Evolutionary conservation across 30 jellyfish, hydroid and myxozoan genomes (phyloP).

Genomic region (Catostylus mosaicus): DNA sequence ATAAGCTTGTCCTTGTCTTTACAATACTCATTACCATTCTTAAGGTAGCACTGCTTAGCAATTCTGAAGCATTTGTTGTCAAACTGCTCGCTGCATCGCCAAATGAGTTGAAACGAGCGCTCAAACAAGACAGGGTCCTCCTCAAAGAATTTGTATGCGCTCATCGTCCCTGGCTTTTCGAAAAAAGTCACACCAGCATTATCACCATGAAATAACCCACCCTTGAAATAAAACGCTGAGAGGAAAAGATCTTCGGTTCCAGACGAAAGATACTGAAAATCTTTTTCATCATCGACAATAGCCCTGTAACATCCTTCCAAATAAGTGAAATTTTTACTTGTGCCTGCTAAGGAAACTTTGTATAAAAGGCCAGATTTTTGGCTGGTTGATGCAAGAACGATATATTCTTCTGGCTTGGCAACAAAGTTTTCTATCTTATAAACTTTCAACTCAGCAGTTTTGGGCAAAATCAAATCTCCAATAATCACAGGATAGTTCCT

Average conservation of each 20-base stretch:
- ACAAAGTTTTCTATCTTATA: slow-evolving; percentile 33
- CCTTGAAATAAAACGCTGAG: slow-evolving; percentile 65
- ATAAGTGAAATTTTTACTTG: slow-evolving; percentile 35
- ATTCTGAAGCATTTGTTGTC: slow-evolving; percentile 30
- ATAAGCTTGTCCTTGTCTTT: slow-evolving; percentile 15
- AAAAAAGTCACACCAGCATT: slow-evolving; percentile 64
- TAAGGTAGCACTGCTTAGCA: slow-evolving; percentile 10
- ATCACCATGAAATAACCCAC: slow-evolving; percentile 68
- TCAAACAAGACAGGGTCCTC: slow-evolving; percentile 67
- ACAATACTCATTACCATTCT: slow-evolving; percentile 20
- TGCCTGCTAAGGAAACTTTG: slow-evolving; percentile 58
- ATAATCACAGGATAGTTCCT: slow-evolving; percentile 66
- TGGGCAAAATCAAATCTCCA: slow-evolving; percentile 67
- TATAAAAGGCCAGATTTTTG: slow-evolving; percentile 60
- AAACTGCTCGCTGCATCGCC: slow-evolving; percentile 74
- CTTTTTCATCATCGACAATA: neutral
- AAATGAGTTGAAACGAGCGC: slow-evolving; percentile 34
- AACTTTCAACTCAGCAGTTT: slow-evolving; percentile 41
- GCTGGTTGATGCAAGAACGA: slow-evolving; percentile 48
- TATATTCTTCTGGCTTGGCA: slow-evolving; percentile 31
- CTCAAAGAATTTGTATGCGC: slow-evolving; percentile 75
- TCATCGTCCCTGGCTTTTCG: slow-evolving; percentile 55
- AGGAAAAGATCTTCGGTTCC: slow-evolving; percentile 86
- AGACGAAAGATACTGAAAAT: slow-evolving; percentile 62
- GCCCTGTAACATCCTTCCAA: slow-evolving; percentile 69